phyloP scores from a whole-genome alignment of 1,140 invertebrate species.

The Phenacoccus solenopsis region DNA sequence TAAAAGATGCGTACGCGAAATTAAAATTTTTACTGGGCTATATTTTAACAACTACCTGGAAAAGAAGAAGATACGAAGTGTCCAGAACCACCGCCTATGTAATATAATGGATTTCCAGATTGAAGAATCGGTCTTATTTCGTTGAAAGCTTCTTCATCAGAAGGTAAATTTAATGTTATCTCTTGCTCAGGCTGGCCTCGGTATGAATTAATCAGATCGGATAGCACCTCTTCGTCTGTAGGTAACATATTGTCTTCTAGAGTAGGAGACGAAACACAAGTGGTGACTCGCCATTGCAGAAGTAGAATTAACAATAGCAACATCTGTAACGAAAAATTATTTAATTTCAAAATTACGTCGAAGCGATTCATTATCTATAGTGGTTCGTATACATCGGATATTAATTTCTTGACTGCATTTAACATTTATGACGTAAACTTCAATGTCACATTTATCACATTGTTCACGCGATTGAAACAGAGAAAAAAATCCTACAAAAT shows the following conservation, averaged over 20 bases:
- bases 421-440: too few species aligned
- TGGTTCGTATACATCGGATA: too few species aligned
- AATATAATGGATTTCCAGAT: conserved; percentile 5
- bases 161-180: conserved; percentile 22
- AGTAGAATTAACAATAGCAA: conserved; percentile 17
- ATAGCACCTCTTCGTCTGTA: conserved; percentile 23
- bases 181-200: conserved; percentile 26
- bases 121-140: conserved; percentile 22
- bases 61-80: conserved; percentile 26
- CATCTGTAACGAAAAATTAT: conserved; percentile 21
- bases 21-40: too few species aligned
- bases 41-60: conserved; percentile 24
- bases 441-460: too few species aligned
- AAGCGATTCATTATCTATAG: too few species aligned
- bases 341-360: too few species aligned
- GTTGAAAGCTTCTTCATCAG: conserved; percentile 27
- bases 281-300: conserved; percentile 6
- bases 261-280: conserved; percentile 13
- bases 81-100: not conserved
- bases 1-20: too few species aligned
- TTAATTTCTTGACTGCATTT: too few species aligned
- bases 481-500: too few species aligned
- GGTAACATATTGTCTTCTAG: conserved; percentile 25
- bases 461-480: too few species aligned
- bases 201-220: conserved; percentile 5